phyloP scores from a whole-genome alignment of 1,140 invertebrate genomes.

The Sesamia nonagrioides region DNA sequence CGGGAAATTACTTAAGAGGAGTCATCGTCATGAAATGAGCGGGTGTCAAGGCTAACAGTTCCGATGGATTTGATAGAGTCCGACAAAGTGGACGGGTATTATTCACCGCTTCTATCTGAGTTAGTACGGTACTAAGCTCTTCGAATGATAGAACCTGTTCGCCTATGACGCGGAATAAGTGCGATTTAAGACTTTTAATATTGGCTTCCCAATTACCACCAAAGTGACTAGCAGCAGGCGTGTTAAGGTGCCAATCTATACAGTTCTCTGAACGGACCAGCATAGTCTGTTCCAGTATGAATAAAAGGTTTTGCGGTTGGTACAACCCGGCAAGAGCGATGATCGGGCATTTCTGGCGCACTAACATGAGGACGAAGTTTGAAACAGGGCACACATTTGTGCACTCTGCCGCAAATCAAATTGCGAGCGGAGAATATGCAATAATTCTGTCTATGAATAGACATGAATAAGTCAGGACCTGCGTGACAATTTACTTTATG shows the following conservation, averaged over 20 bases:
- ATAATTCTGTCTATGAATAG: slow-evolving; percentile 42
- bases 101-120: too few species aligned
- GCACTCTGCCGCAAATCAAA: slow-evolving; percentile 35
- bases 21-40: too few species aligned
- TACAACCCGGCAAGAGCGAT: too few species aligned
- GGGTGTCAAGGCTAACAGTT: too few species aligned
- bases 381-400: slow-evolving; percentile 45
- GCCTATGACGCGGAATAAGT: slow-evolving; percentile 3
- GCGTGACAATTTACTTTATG: slow-evolving; percentile 41
- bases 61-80: too few species aligned
- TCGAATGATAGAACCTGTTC: too few species aligned
- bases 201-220: slow-evolving; percentile 43
- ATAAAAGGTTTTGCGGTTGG: too few species aligned
- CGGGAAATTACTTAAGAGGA: too few species aligned
- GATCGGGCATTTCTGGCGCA: slow-evolving; percentile 28
- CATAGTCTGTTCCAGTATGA: too few species aligned
- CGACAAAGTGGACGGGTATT: too few species aligned
- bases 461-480: slow-evolving; percentile 37
- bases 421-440: slow-evolving; percentile 49
- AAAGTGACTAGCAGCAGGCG: slow-evolving; percentile 24
- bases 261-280: slow-evolving; percentile 22
- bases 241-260: slow-evolving; percentile 10
- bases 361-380: background rate
- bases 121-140: too few species aligned
- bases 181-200: slow-evolving; percentile 37